phyloP scores from a whole-genome alignment of 2,888 invertebrate genomes.

The Erebia palarica region DNA sequence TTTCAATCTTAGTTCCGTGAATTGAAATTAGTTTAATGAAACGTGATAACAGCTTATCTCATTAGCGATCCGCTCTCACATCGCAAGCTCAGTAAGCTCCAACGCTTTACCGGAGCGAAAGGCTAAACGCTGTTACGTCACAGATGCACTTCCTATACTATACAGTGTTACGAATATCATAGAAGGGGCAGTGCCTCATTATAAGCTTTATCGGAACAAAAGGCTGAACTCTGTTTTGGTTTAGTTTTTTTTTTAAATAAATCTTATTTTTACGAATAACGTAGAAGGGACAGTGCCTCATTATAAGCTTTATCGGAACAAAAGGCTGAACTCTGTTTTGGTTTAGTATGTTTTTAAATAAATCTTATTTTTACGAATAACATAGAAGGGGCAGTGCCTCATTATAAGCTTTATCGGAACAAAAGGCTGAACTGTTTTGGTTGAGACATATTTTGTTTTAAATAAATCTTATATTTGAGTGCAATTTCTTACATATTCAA shows the following conservation, averaged over 20 bases:
- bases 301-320: no score
- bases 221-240: no score
- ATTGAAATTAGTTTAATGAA: background rate
- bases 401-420: constrained; percentile 14
- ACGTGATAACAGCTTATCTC: background rate
- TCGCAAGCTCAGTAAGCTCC: constrained; percentile 6
- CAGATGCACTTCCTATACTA: constrained; percentile 49
- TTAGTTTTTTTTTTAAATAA: no score
- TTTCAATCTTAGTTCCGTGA: background rate
- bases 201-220: no score
- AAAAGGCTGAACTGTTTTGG: no score
- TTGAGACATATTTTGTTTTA: no score
- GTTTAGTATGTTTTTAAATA: no score
- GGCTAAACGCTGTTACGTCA: constrained; percentile 28
- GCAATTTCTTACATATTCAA: no score
- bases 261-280: constrained; percentile 13
- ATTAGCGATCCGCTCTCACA: constrained; percentile 5
- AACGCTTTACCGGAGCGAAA: constrained; percentile 28
- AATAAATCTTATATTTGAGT: no score
- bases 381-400: no score
- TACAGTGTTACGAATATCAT: constrained; percentile 13
- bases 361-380: no score
- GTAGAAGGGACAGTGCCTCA: constrained; percentile 17
- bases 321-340: no score
- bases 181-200: constrained; percentile 18